Conservation (phyloP, 1,140 invertebrate genomes). For the Spodoptera litura region DNA sequence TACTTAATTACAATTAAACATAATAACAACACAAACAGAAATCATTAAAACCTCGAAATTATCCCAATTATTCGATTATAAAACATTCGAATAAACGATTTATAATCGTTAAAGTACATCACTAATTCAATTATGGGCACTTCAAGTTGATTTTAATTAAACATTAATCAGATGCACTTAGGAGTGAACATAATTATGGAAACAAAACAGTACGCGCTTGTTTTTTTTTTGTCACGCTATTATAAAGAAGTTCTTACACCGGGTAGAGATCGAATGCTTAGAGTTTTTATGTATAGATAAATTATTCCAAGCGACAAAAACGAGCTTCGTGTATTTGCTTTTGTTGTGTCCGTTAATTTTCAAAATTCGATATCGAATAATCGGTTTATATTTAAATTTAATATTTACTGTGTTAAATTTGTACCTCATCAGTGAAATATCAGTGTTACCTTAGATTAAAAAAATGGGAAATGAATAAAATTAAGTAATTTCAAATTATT, state of each 20-base stretch:
- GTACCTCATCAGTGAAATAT: too few species aligned
- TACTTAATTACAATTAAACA: background rate
- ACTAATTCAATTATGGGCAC: slow-evolving; percentile 19
- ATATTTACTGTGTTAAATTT: too few species aligned
- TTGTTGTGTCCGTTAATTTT: too few species aligned
- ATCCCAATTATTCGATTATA: slow-evolving; percentile 4
- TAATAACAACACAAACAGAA: background rate
- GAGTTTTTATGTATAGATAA: too few species aligned
- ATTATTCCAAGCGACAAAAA: too few species aligned
- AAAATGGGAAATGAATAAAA: too few species aligned
- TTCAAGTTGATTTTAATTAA: slow-evolving; percentile 35
- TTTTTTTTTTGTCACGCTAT: slow-evolving; percentile 3
- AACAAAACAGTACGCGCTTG: background rate
- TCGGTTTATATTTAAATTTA: too few species aligned
- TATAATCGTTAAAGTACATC: slow-evolving; percentile 14
- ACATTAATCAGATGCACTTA: slow-evolving; percentile 17
- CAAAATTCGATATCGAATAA: too few species aligned
- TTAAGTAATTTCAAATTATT: too few species aligned
- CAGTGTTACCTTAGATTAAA: too few species aligned
- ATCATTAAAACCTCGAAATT: too few species aligned
- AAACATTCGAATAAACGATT: slow-evolving; percentile 20
- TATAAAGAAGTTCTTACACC: slow-evolving; percentile 7
- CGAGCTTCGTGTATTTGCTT: too few species aligned
- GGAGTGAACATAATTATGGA: background rate
- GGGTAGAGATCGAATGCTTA: background rate